Evolutionary conservation across 1,140 invertebrate species (phyloP), one percentile per base, ranked within the genome.

Genomic region (Drosophila jambulina): DNA sequence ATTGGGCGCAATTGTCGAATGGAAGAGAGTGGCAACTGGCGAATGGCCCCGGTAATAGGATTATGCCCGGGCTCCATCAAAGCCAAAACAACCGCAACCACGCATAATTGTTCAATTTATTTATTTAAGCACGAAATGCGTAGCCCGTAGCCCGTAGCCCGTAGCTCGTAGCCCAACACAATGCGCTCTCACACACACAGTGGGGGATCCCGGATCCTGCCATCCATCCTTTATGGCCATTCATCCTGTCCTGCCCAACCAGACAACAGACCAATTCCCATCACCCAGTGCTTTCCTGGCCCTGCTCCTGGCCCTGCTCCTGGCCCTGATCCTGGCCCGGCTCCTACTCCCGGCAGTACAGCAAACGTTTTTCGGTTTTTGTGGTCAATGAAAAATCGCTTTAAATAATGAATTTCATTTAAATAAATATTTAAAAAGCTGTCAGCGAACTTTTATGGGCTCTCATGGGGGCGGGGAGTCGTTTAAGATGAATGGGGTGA

Each of bases 71-170:
- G 59, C 85, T 90, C 80, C 81, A 88, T 90, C 85, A 90, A 88
- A 88, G 84, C 84, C 84, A 88, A 88, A 88, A 88, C 80, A 84
- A 88, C 84, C 84, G 85, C 84, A 88, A 88, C 85, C 83, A 84
- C 80, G 84, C 84, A 88, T 88, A 88, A 88, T 88, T 88, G 84
- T 85, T 90, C 85, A 88, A 88, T 88, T 88, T 88, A 88, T 88
- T 88, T 88, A 90, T 88, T 88, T 88, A 88, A 88, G 78, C 84
- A 79, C 80, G 77, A 88, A 87, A 84, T 80, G 84, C 85, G 61
- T 74, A 54, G 75, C 64, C 64, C 36, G 60, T 71, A 58, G 72
- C 56, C 56, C 27, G 29, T 61, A n/a, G 45, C 34, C 32, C 27
- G 27, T 27, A 27, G 27, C 5, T n/a, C n/a, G n/a, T n/a, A n/a